phyloP scores from a whole-genome alignment of 2,797 vertebrate species.

The Hypotaenidia okinawae region DNA sequence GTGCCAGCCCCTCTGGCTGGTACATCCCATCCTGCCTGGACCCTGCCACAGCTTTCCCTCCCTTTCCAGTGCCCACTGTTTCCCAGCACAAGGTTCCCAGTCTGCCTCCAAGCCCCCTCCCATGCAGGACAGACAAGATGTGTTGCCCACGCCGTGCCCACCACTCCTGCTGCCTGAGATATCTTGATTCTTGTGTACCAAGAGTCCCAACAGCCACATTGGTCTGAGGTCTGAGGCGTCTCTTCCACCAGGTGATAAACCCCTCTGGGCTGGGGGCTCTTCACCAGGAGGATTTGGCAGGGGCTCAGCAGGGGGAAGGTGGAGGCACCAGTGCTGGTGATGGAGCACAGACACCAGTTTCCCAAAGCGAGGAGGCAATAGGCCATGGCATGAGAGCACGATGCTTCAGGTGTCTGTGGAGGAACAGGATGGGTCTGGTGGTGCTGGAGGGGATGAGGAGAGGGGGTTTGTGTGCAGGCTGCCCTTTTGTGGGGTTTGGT shows the following conservation, averaged over 20 bases:
- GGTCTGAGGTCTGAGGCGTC: neutral
- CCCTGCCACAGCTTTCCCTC: neutral
- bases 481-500: neutral
- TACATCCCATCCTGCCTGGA: neutral
- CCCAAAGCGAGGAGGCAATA: accelerated
- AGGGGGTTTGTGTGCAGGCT: neutral
- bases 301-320: neutral
- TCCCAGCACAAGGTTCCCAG: neutral
- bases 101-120: neutral
- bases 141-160: accelerated
- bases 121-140: neutral
- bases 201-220: neutral
- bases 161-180: neutral
- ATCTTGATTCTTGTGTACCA: neutral
- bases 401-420: neutral
- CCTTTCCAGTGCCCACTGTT: too few species aligned
- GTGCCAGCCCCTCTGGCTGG: neutral
- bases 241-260: neutral
- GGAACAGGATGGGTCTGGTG: accelerated
- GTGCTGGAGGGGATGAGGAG: neutral
- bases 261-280: neutral
- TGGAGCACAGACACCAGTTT: neutral
- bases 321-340: neutral
- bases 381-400: neutral
- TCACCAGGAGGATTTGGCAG: neutral